Conservation (phyloP, 2,113 vertebrate species). For the Misgurnus mizolepis region DNA sequence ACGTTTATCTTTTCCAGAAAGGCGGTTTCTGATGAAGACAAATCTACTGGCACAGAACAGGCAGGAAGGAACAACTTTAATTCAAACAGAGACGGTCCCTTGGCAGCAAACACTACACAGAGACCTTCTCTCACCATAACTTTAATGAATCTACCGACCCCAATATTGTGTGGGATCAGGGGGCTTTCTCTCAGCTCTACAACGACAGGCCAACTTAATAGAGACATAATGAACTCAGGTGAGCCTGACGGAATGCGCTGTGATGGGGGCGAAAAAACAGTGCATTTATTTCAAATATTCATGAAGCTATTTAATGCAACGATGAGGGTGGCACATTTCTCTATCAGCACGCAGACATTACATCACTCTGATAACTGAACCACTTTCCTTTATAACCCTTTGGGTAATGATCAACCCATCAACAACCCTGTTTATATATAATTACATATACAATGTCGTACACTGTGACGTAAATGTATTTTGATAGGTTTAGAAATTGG, state of each 20-base stretch:
- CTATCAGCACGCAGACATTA: conserved; percentile 1
- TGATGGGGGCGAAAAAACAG: neutral
- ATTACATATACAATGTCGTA: neutral
- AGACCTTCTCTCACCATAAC: conserved; percentile 13
- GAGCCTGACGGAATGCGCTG: neutral
- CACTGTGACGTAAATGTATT: too few relatives aligned
- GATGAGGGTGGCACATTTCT: conserved; percentile 41
- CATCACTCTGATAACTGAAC: neutral
- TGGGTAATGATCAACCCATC: conserved; percentile 3
- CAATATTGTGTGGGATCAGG: conserved; percentile 39
- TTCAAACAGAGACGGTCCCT: conserved; percentile 18
- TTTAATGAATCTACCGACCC: conserved; percentile 45
- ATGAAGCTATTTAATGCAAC: conserved; percentile 48
- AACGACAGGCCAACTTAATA: neutral
- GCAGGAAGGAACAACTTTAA: conserved; percentile 21
- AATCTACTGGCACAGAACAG: neutral
- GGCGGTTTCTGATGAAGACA: conserved; percentile 25
- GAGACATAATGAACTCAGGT: conserved; percentile 26
- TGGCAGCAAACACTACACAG: conserved; percentile 4
- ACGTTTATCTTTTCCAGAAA: neutral
- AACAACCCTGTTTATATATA: neutral
- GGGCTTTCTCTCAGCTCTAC: neutral
- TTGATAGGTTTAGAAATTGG: too few relatives aligned
- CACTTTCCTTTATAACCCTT: neutral
- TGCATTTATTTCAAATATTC: conserved; percentile 53